Conservation (phyloP, 1,140 invertebrate genomes). For the Lepidurus packardi region DNA sequence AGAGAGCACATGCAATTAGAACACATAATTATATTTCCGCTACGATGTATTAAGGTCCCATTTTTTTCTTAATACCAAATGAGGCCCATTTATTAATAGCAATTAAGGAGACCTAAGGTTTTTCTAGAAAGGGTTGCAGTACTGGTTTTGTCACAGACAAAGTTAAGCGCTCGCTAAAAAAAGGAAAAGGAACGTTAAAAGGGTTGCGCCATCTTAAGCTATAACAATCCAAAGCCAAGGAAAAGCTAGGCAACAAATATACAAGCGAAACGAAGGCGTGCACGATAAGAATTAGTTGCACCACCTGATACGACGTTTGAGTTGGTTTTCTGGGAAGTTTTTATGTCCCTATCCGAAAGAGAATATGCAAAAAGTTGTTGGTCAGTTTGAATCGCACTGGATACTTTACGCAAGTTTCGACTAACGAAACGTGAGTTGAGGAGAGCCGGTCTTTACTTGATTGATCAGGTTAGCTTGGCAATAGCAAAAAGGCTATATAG, state of each 20-base stretch:
- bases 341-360: too few relatives aligned
- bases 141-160: not conserved
- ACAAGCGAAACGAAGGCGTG: not conserved
- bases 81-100: too few relatives aligned
- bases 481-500: conserved; percentile 45
- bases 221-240: not conserved
- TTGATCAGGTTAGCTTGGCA: conserved; percentile 45
- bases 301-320: not conserved
- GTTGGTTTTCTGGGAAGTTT: not conserved
- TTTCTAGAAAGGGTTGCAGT: not conserved
- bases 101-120: too few relatives aligned
- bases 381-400: too few relatives aligned
- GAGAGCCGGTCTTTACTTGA: not conserved
- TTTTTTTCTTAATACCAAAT: too few relatives aligned
- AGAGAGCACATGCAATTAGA: not conserved
- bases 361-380: too few relatives aligned
- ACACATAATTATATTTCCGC: not conserved
- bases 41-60: not conserved
- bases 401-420: not conserved
- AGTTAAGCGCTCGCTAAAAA: not conserved
- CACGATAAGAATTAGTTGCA: not conserved
- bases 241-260: too few relatives aligned
- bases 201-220: not conserved
- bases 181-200: not conserved
- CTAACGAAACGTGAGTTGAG: not conserved